Evolutionary conservation across 64 coral and sea anemone genomes (phyloP).

Genomic region (Stylophora pistillata): DNA sequence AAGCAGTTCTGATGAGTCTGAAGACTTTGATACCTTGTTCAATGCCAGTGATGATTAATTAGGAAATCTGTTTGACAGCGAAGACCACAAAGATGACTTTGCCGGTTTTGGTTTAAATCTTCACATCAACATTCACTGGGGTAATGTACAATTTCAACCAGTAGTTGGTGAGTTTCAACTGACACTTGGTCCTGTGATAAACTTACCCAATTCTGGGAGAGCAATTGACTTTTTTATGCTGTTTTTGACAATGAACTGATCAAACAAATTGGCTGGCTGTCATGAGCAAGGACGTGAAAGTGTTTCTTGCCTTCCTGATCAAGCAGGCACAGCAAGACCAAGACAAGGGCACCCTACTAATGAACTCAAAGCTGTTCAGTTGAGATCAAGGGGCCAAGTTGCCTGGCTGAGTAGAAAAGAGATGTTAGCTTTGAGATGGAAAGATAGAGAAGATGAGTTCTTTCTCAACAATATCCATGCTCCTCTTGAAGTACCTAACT

Average conservation of each 20-base stretch:
- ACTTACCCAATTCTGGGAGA: constrained; percentile 8
- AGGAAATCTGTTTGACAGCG: background rate
- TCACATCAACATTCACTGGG: background rate
- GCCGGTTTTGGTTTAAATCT: background rate
- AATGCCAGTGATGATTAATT: background rate
- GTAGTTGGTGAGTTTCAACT: background rate
- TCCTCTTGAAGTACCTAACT: constrained; percentile 37
- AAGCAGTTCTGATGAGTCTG: constrained; percentile 5
- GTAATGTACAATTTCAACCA: background rate
- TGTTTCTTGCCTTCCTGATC: constrained; percentile 46
- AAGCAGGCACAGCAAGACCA: background rate
- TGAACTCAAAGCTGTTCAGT: background rate
- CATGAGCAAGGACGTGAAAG: constrained; percentile 28
- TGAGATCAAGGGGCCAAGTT: background rate
- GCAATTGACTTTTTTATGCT: constrained; percentile 13
- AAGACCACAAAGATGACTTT: background rate
- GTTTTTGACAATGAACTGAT: background rate
- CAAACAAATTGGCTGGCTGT: constrained; percentile 1
- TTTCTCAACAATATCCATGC: constrained; percentile 59
- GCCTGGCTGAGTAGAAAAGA: constrained; percentile 16
- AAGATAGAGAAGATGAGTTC: constrained; percentile 56
- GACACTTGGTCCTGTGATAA: constrained; percentile 11
- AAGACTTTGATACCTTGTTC: background rate
- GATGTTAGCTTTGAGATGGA: constrained; percentile 50
- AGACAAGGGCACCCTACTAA: constrained; percentile 14